Evolutionary conservation across 2,888 invertebrate genomes (phyloP), one percentile per base, ranked within the genome.

Genomic region (Ariolimax columbianus): DNA sequence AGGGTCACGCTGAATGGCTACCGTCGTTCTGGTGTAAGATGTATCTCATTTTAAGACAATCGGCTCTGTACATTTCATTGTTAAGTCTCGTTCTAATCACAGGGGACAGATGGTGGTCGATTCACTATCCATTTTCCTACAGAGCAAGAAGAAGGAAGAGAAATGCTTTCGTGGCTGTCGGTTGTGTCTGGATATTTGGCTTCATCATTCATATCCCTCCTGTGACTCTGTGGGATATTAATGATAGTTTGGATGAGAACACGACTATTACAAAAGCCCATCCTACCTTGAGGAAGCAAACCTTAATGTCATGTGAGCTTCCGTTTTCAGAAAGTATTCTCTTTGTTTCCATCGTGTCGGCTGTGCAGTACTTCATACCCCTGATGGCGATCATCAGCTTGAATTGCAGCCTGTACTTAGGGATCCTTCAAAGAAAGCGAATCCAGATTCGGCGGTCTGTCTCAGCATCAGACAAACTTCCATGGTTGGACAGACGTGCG

Each of bases 81-180:
- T 83, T 91, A 33, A 92, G 91, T 86, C 90, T 92, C 33, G 88
- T 92, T 68, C 86, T 91, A 36, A 91, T 92, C 77, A 90, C 91
- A 26, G 85, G 91, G 0, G 92, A 92, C 83, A 82, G 92, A 30
- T 92, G 91, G 91, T 91, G 91, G 92, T 91, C 91, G 3, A 89
- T 92, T 11, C 89, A 91, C 81, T 90, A 89, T 82, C 92, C 92
- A 9, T 90, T 92, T 84, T 91, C 91, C 0, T 92, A 92, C 89
- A 82, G 91, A 75, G 89, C 91, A 0, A 87, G 89, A 23, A 88
- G 90, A 55, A 91, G 90, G 26, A 88, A 90, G n/a, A 89, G 88
- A 40, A 90, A 89, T 73, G 90, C 92, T 0, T 82, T 89, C 23
- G 86, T 89, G 17, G 80, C 90, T 30, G 89, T 90, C 17, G 85